phyloP scores from a whole-genome alignment of 2,113 vertebrate genomes.

The Paralichthys olivaceus region DNA sequence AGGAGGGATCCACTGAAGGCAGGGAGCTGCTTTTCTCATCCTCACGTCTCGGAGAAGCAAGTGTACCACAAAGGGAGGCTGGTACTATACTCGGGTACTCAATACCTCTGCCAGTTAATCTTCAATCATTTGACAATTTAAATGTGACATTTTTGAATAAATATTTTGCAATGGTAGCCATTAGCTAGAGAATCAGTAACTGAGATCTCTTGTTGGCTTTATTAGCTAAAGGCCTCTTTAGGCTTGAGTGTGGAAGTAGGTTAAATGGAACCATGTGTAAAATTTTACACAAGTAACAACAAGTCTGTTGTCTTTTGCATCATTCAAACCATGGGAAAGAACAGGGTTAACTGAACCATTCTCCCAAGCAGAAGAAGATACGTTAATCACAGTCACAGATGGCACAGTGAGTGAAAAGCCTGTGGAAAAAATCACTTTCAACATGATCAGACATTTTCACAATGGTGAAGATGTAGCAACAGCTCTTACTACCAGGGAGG shows the following conservation, averaged over 20 bases:
- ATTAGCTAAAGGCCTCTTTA: neutral
- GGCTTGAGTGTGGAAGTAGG: neutral
- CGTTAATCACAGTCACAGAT: constrained; percentile 54
- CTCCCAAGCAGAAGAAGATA: constrained; percentile 27
- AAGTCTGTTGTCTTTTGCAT: constrained; percentile 6
- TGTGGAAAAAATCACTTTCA: constrained; percentile 31
- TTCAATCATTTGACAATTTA: neutral
- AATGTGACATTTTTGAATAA: neutral
- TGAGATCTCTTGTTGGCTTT: neutral
- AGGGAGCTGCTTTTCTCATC: constrained; percentile 1
- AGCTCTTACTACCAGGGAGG: neutral
- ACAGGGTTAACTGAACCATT: constrained; percentile 17
- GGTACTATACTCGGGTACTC: neutral
- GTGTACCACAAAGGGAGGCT: neutral
- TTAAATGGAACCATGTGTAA: neutral
- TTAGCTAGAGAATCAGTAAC: neutral
- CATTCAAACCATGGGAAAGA: constrained; percentile 14
- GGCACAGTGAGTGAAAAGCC: constrained; percentile 31
- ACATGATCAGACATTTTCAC: neutral
- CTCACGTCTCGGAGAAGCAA: constrained; percentile 8
- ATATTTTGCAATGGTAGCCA: neutral
- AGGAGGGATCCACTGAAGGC: constrained; percentile 44
- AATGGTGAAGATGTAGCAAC: neutral
- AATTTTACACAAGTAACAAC: neutral
- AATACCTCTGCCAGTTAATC: neutral